Percentiles rank a stretch among this genome's conserved stretches.
phyloP scores from a whole-genome alignment of 1,140 invertebrate genomes.

The Brachionus asplanchnoidis region DNA sequence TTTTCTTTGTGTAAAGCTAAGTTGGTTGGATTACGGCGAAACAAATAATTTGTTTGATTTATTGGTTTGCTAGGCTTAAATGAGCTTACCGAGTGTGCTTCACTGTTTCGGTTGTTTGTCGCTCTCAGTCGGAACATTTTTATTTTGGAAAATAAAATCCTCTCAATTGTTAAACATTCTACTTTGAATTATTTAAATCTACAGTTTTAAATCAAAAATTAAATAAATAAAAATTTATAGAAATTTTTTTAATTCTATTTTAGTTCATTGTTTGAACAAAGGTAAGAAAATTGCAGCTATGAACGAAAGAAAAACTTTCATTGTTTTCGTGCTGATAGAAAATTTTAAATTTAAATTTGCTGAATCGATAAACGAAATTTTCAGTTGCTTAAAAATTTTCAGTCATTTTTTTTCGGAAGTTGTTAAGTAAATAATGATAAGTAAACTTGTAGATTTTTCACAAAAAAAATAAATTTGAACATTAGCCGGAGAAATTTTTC shows the following conservation, averaged over 20 bases:
- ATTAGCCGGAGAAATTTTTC: not conserved
- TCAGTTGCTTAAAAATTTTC: not conserved
- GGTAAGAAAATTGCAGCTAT: not conserved
- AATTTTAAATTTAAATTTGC: slow-evolving; percentile 21
- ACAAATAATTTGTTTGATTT: slow-evolving; percentile 31
- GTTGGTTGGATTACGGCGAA: not conserved
- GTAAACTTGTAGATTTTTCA: too few relatives aligned
- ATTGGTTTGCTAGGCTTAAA: slow-evolving; percentile 32
- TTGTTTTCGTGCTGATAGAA: slow-evolving; percentile 33
- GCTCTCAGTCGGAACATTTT: slow-evolving; percentile 21
- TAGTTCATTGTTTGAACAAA: slow-evolving; percentile 13
- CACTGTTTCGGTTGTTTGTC: not conserved
- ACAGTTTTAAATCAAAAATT: not conserved
- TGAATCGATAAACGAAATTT: not conserved
- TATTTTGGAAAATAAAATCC: not conserved
- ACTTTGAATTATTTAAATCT: not conserved
- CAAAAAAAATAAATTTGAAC: not conserved
- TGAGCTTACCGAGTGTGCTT: not conserved
- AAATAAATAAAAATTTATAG: slow-evolving; percentile 10
- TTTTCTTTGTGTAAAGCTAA: not conserved
- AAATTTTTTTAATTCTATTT: slow-evolving; percentile 15
- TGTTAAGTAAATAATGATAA: not conserved
- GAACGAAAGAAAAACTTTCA: not conserved
- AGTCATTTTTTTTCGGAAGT: not conserved
- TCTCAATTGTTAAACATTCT: slow-evolving; percentile 2